A percentile compares a stretch with the other conserved stretches of the same genome.
phyloP scores from a whole-genome alignment of 1,140 invertebrate species.

The Tetraneura akinire region DNA sequence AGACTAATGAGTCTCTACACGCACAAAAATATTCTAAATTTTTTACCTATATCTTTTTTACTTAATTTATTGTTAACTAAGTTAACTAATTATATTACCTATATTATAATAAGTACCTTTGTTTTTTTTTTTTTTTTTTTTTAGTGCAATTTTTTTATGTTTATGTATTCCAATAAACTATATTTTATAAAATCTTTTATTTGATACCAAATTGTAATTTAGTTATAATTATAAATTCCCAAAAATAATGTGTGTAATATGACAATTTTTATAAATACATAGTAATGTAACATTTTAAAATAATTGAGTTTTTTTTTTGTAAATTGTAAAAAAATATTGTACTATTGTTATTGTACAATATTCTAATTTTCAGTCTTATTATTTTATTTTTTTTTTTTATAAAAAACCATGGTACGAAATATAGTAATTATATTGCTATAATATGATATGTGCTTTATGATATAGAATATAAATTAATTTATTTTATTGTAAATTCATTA shows the following conservation, averaged over 20 bases:
- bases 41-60: constrained; percentile 20
- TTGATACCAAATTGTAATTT: constrained; percentile 36
- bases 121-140: constrained; percentile 1
- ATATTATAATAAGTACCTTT: background rate
- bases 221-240: constrained; percentile 1
- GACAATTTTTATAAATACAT: constrained; percentile 11
- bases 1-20: constrained; percentile 4
- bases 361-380: too few species aligned
- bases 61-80: background rate
- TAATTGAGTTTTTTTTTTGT: background rate
- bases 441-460: too few species aligned
- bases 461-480: too few species aligned
- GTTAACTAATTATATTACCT: constrained; percentile 1
- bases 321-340: too few species aligned
- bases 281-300: constrained; percentile 7
- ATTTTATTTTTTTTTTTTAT: too few species aligned
- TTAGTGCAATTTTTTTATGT: constrained; percentile 35
- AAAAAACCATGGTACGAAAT: too few species aligned
- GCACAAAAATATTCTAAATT: constrained; percentile 39
- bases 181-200: background rate
- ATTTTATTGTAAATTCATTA: too few species aligned
- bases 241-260: background rate
- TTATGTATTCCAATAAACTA: background rate
- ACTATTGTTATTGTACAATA: too few species aligned
- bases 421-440: too few species aligned